Base-by-base conservation (phyloP, 1,140 invertebrate species). In the Maniola jurtina region DNA sequence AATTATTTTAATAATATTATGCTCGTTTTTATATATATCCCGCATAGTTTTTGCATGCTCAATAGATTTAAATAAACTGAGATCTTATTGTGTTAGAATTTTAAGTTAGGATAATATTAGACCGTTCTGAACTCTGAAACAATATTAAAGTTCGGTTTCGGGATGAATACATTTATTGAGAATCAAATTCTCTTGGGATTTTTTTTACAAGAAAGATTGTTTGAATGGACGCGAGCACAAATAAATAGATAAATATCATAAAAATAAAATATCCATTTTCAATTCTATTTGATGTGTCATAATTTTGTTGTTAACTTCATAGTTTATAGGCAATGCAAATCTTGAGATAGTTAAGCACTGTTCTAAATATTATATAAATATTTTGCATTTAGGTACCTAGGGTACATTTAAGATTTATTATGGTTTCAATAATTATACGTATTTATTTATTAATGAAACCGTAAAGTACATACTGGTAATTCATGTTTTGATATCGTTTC, bases 171-270 rank as follows among this genome's bases (percentile, higher is more conserved):
- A 55, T 61, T 61, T 48, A 56, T 50, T 48, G 66, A 68, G 65
- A 67, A 67, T 67, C 35, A 48, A 67, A 67, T 67, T 67, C 65
- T 67, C 59, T 56, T 60, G 14, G 55, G 1, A 33, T 54, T 33
- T 54, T 54, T 54, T 14, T 10, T 54, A 25, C 13, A 33, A 9
- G 34, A 33, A 16, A 33, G 14, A 25, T 25, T 52, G 13, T 52
- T 25, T 52, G 1, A n/a, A 48, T 48, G 6, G 45, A 47, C 2
- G 45, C 13, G 13, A 47, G n/a, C 13, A n/a, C 5, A 47, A 1
- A 47, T n/a, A 47, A 13, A 11, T 13, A 10, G 40, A 5, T 42
- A 42, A 8, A 8, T 42, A 8, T 42, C 40, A 42, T n/a, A n/a
- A 47, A 14, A 14, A 47, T 47, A 47, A 13, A 14, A n/a, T 13